A percentile compares a stretch with the other conserved stretches of the same genome.
Evolutionary conservation across 2,113 vertebrate genomes (phyloP).

Genomic region (Peromyscus maniculatus): DNA sequence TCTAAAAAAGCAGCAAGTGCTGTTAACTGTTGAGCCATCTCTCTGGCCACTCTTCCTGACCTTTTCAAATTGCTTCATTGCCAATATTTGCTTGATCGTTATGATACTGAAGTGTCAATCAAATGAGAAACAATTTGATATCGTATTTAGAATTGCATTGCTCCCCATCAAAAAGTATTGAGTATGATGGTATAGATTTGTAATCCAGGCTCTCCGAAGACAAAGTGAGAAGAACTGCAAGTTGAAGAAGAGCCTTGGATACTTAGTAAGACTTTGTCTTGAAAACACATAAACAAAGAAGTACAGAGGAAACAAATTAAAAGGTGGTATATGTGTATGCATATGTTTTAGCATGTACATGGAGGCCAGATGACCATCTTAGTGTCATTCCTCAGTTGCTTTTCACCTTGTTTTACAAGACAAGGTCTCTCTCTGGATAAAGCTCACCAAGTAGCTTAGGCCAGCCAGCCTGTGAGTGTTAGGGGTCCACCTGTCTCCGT

Average conservation of each 20-base stretch:
- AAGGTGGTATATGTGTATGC: background rate
- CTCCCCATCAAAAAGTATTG: background rate
- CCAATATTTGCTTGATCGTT: background rate
- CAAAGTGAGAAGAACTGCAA: background rate
- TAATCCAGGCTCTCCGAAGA: background rate
- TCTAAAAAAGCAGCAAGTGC: background rate
- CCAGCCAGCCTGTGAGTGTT: background rate
- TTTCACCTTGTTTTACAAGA: background rate
- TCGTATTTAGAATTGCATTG: background rate
- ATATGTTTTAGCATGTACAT: too few relatives aligned
- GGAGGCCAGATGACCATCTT: background rate
- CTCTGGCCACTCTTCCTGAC: background rate
- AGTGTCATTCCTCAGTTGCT: background rate
- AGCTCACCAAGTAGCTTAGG: too few relatives aligned
- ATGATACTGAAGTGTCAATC: background rate
- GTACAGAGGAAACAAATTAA: background rate
- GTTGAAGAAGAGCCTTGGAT: background rate
- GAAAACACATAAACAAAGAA: background rate
- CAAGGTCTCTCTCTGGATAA: background rate
- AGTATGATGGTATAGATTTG: background rate
- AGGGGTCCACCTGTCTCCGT: background rate
- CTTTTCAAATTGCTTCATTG: conserved; percentile 28
- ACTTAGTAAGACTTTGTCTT: background rate
- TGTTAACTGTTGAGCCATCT: background rate
- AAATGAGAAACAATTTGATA: conserved; percentile 27